Base-by-base conservation (phyloP, 2,888 invertebrate genomes). In the Erebia ligea region DNA sequence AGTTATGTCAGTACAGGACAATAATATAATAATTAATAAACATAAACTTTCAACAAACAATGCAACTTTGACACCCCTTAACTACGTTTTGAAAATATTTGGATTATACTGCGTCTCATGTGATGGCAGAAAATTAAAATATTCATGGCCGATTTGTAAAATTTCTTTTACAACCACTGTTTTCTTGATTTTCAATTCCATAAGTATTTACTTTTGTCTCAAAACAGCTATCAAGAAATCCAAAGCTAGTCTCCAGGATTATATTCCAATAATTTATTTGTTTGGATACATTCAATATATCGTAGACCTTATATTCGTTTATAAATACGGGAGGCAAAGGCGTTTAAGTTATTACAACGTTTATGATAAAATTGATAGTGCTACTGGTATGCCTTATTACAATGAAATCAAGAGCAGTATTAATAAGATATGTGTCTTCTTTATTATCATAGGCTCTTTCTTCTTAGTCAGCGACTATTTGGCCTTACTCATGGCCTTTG, bases 281-380 rank as follows among this genome's bases (percentile, higher is more conserved):
- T 50, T 74, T 13, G 69, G 72, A n/a, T 77, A 70, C 25, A 10
- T 73, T 1, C 73, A 76, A 52, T 78, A 75, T 19, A 54, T 76
- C 0, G 61, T 69, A 9, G 75, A 75, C 64, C 25, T 75, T 3
- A 68, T 69, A 15, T 75, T 73, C 40, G 76, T 78, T 19, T 71
- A 69, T 19, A 77, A 75, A 64, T 76, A 76, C n/a, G 76, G 73
- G 1, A 69, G 75, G 9, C 65, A 75, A 6, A 13, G 56, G 1
- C 68, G 67, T 15, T 58, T 77, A 15, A 19, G 73, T 0, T 77
- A 78, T 19, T 70, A 76, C 40, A 61, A 45, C n/a, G 34, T 72
- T 0, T 79, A 74, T 40, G 72, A 76, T 17, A 50, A 70, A 8
- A 69, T 78, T 6, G 78, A 79, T 11, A 73, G 45, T 57, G 65